phyloP scores from a whole-genome alignment of 2,888 invertebrate species.

The Philhelius pedissequus region DNA sequence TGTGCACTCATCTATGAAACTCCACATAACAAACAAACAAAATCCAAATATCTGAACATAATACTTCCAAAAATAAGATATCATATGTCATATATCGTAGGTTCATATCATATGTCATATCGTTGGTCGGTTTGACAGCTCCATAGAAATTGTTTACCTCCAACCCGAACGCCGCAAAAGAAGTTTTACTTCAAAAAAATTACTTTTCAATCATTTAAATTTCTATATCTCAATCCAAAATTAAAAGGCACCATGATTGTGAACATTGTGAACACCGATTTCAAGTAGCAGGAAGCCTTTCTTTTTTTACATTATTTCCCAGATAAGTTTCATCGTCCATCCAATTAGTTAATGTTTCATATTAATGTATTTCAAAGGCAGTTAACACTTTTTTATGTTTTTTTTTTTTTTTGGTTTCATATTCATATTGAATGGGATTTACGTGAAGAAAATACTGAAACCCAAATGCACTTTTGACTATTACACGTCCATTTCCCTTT shows the following conservation, averaged over 20 bases:
- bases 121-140: too few relatives aligned
- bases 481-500: not conserved
- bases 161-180: too few relatives aligned
- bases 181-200: too few relatives aligned
- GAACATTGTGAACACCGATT: not conserved
- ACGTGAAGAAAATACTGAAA: constrained; percentile 58
- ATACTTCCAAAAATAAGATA: too few relatives aligned
- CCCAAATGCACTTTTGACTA: constrained; percentile 32
- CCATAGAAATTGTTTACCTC: too few relatives aligned
- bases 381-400: constrained; percentile 14
- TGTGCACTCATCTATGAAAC: too few relatives aligned
- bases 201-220: not conserved
- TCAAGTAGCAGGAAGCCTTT: not conserved
- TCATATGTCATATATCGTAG: too few relatives aligned
- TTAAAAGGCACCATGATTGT: not conserved
- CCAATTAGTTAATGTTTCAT: constrained; percentile 16
- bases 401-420: constrained; percentile 31
- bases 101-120: too few relatives aligned
- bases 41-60: too few relatives aligned
- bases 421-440: constrained; percentile 39
- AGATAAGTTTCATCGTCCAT: not conserved
- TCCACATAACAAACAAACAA: too few relatives aligned
- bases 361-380: constrained; percentile 1
- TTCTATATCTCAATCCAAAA: not conserved
- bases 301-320: not conserved